These are phyloP conservation scores for Heliangelus exortis DNA, from an alignment of 2,797 vertebrate species.

Conservation along the genomic window DNA sequence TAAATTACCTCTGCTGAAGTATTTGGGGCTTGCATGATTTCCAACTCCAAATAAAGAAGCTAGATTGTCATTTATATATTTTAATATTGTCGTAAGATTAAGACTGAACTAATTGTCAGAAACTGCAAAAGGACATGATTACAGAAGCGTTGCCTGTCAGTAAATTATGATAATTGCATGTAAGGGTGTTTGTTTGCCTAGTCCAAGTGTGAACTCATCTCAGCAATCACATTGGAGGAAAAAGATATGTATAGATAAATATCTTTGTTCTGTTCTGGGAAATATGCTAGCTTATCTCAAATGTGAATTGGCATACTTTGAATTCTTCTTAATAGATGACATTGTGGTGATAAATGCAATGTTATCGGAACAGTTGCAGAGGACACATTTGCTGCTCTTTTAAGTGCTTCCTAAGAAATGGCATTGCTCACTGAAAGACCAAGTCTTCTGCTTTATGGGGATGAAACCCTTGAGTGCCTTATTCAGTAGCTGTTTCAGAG, in stretches of 20 bases:
- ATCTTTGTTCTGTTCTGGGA: conserved; percentile 43
- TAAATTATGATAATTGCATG: background rate
- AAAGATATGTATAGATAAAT: background rate
- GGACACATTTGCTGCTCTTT: background rate
- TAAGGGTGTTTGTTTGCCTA: background rate
- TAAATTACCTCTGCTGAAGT: conserved; percentile 40
- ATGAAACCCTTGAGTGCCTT: background rate
- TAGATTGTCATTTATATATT: background rate
- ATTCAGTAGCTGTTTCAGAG: background rate
- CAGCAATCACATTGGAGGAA: background rate
- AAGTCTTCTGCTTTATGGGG: background rate
- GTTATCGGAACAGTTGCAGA: background rate
- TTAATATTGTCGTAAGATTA: conserved; percentile 7
- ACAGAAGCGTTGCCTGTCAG: background rate
- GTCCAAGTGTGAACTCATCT: background rate
- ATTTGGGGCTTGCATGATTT: conserved; percentile 57
- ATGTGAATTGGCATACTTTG: conserved; percentile 13
- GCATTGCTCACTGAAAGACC: background rate
- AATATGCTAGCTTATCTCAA: conserved; percentile 43
- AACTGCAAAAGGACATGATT: background rate
- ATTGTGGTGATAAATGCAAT: background rate
- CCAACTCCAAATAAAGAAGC: conserved; percentile 25
- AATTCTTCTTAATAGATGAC: conserved; percentile 37
- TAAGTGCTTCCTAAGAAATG: background rate
- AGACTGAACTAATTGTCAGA: background rate